A percentile compares a stretch with the other conserved stretches of the same genome.
Conservation (phyloP, 2,888 invertebrate genomes). For the Cryptocephalus primarius region DNA sequence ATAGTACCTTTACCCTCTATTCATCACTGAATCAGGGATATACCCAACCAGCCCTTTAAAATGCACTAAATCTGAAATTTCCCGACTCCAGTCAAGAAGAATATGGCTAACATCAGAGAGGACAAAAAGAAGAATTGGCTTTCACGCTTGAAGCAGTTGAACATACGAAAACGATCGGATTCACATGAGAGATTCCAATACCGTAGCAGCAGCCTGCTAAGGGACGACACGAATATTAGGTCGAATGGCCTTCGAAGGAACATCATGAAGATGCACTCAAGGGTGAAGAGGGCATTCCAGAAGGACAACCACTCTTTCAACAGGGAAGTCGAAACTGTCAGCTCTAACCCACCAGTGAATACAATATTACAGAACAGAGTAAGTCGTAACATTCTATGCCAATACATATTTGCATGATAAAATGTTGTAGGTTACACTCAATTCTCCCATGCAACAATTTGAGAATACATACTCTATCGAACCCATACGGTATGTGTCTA, state of each 20-base stretch:
- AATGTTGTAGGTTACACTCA: background rate
- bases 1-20: too few relatives aligned
- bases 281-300: conserved; percentile 22
- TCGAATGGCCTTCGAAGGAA: conserved; percentile 20
- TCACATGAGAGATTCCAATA: conserved; percentile 8
- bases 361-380: too few relatives aligned
- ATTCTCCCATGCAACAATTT: background rate
- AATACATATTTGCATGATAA: conserved; percentile 1
- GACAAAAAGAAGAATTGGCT: conserved; percentile 19
- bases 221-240: conserved; percentile 10
- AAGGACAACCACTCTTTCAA: too few relatives aligned
- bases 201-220: conserved; percentile 10
- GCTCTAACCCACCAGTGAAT: too few relatives aligned
- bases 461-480: background rate
- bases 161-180: conserved; percentile 14
- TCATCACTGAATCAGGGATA: too few relatives aligned
- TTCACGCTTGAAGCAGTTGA: conserved; percentile 17
- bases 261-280: conserved; percentile 22
- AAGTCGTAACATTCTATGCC: background rate
- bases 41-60: too few relatives aligned
- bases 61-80: too few relatives aligned
- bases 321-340: too few relatives aligned
- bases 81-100: too few relatives aligned
- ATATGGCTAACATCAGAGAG: background rate
- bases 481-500: background rate